Evolutionary conservation across 2,888 invertebrate genomes (phyloP), one percentile per base, ranked within the genome.

Genomic region (Erebia palarica): DNA sequence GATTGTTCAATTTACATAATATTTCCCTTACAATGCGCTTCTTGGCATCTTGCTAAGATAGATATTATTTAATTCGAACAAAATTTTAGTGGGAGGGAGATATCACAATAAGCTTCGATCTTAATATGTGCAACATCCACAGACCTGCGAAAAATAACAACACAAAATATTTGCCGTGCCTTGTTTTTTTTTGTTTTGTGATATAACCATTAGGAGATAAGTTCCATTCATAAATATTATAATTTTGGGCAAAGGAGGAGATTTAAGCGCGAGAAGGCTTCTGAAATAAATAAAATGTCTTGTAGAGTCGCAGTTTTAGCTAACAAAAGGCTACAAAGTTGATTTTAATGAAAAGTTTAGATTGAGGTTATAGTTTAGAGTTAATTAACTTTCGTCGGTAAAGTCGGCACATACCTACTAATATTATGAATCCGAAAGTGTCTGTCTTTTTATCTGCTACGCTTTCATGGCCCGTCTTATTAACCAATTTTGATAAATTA

Each of bases 1-100:
- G 81, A 85, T 83, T 86, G 80, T 76, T 76, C 72, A 71, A 75
- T 80, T 75, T 72, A 74, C 76, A 71, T 77, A 70, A 71, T 77
- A 70, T 78, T 77, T 70, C 63, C 42, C 16, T 66, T 66, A 14
- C 65, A 53, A 51, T 65, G 27, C 27, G 42, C 63, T 69, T 59
- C 27, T 59, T 27, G 42, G 13, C 55, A 63, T 27, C 49, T 61
- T 16, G 44, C 59, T 51, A 27, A 51, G 10, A 14, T 10, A 44
- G 49, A 57, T 18, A 10, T 1, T 21, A 21, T 57, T 57, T 55
- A 18, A 55, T 55, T 55, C 1, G 55, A 55, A n/a, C 9, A 8
- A 10, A 3, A 18, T 36, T 36, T 36, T 36, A 36, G 36, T 36
- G 36, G 36, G 36, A 36, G 36, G 36, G 7, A 36, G 36, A 36